Evolutionary conservation across 2,888 invertebrate genomes (phyloP).

Genomic region (Drosophila peninsularis): DNA sequence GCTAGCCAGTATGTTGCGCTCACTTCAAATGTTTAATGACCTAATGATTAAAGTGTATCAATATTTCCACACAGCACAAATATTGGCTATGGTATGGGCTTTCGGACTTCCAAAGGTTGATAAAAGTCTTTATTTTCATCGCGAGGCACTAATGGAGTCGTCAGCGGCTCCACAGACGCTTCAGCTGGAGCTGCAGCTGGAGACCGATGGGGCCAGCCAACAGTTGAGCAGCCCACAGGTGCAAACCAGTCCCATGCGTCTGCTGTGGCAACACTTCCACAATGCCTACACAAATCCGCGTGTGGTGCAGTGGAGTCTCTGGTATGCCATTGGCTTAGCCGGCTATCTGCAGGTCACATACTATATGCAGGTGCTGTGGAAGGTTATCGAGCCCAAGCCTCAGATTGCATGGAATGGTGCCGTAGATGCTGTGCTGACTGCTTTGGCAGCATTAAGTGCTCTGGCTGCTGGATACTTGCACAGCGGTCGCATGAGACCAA

Average conservation of each 20-base stretch:
- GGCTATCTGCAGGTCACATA: slow-evolving; percentile 89
- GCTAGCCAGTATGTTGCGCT: slow-evolving; percentile 85
- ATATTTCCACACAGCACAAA: slow-evolving; percentile 85
- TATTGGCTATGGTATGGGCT: slow-evolving; percentile 87
- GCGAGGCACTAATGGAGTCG: slow-evolving; percentile 36
- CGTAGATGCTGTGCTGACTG: slow-evolving; percentile 91
- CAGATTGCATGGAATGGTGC: slow-evolving; percentile 88
- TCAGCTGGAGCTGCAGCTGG: slow-evolving; percentile 26
- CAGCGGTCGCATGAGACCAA: slow-evolving; percentile 77
- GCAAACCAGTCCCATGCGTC: slow-evolving; percentile 58
- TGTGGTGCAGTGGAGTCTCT: slow-evolving; percentile 90
- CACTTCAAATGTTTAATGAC: background rate
- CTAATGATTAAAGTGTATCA: background rate
- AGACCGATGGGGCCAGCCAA: slow-evolving; percentile 18
- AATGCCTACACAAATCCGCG: slow-evolving; percentile 87
- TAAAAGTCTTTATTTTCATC: slow-evolving; percentile 88
- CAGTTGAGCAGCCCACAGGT: background rate
- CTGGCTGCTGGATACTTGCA: slow-evolving; percentile 86
- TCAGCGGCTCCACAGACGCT: slow-evolving; percentile 6
- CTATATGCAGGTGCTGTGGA: slow-evolving; percentile 91
- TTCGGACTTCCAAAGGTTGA: slow-evolving; percentile 87
- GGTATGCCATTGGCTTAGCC: slow-evolving; percentile 91
- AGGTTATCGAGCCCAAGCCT: slow-evolving; percentile 85
- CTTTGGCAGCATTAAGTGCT: slow-evolving; percentile 88
- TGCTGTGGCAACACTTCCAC: slow-evolving; percentile 87